A percentile compares a stretch with the other conserved stretches of the same genome.
Evolutionary conservation across 2,113 vertebrate genomes (phyloP).

Genomic region (Corythaeola cristata): DNA sequence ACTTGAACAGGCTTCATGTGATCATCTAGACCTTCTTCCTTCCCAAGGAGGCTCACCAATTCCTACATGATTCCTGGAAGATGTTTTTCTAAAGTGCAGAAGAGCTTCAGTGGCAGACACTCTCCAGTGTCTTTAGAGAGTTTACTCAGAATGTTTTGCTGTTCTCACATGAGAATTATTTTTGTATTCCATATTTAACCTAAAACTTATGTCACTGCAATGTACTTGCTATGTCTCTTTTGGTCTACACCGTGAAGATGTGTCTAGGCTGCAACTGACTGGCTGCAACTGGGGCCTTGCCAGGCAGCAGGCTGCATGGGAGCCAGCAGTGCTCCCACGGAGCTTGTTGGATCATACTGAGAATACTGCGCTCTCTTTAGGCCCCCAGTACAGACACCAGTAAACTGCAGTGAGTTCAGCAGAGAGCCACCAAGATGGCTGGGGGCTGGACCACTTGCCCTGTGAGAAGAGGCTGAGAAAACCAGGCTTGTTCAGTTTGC

Average conservation of each 20-base stretch:
- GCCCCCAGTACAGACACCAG: background rate
- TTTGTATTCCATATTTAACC: background rate
- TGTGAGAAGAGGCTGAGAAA: background rate
- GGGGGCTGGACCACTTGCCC: background rate
- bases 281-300: background rate
- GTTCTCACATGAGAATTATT: background rate
- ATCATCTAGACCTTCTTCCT: background rate
- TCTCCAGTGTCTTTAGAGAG: background rate
- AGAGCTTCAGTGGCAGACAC: background rate
- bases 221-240: fast-evolving
- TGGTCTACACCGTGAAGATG: background rate
- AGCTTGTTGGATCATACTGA: background rate
- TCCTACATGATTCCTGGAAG: background rate
- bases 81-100: background rate
- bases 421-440: background rate
- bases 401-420: background rate
- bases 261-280: background rate
- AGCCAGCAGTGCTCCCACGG: background rate
- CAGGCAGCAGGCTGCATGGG: background rate
- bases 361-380: background rate
- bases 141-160: background rate
- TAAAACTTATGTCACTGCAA: background rate
- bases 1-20: background rate
- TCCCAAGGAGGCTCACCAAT: background rate
- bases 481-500: background rate